phyloP scores from a whole-genome alignment of 2,797 vertebrate genomes.

The Acomys russatus region DNA sequence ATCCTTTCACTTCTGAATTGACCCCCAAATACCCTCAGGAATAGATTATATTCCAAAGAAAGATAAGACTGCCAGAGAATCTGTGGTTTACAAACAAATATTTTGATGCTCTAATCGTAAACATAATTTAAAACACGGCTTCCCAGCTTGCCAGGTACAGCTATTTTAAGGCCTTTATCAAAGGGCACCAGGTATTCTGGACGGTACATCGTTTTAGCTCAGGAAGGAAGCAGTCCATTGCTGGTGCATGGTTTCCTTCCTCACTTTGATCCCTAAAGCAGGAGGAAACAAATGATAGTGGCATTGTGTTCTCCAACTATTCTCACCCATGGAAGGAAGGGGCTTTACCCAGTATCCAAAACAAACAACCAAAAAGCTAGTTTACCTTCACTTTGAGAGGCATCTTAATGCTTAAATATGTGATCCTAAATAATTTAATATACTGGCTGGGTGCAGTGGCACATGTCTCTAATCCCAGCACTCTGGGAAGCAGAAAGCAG shows the following conservation, averaged over 20 bases:
- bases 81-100: not conserved
- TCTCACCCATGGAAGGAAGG: not conserved
- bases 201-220: not conserved
- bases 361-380: conserved; percentile 3
- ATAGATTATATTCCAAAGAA: conserved; percentile 18
- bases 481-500: too few species aligned
- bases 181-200: not conserved
- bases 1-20: not conserved
- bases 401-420: not conserved
- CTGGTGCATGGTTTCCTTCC: not conserved
- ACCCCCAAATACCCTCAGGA: conserved; percentile 46
- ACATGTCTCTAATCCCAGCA: too few species aligned
- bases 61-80: not conserved
- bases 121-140: not conserved
- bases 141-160: not conserved
- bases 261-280: conserved; percentile 3
- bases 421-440: not conserved
- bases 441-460: not conserved
- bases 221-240: not conserved
- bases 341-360: conserved; percentile 27
- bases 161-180: conserved; percentile 46
- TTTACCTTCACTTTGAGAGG: conserved; percentile 21
- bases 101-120: conserved; percentile 34
- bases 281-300: not conserved
- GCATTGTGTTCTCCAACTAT: not conserved